phyloP scores from a whole-genome alignment of 2,888 invertebrate genomes.

The Acleris literana region DNA sequence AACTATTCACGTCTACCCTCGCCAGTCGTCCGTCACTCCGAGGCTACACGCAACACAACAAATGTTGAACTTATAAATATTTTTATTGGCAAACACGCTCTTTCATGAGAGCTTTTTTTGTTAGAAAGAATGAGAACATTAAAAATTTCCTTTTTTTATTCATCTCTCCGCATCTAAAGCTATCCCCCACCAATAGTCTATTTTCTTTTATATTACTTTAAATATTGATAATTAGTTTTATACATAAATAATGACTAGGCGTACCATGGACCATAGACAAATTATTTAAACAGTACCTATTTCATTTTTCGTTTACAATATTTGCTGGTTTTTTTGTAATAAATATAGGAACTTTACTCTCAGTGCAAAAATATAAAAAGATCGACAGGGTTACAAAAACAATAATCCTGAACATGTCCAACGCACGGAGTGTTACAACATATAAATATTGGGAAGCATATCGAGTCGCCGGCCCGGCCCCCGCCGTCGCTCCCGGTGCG shows the following conservation, averaged over 20 bases:
- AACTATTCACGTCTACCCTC: constrained; percentile 16
- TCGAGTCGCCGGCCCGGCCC: constrained; percentile 55
- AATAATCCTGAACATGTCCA: constrained; percentile 50
- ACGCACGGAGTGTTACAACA: constrained; percentile 53
- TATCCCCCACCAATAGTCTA: constrained; percentile 60
- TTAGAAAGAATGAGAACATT: constrained; percentile 23
- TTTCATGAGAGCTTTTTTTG: constrained; percentile 21
- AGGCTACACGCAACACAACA: constrained; percentile 53
- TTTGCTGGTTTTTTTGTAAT: constrained; percentile 58
- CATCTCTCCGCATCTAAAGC: constrained; percentile 50
- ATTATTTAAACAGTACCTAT: constrained; percentile 50
- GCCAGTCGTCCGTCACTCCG: constrained; percentile 36
- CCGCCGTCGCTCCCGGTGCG: constrained; percentile 49
- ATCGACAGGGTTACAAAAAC: constrained; percentile 48
- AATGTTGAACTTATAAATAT: constrained; percentile 67
- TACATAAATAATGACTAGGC: constrained; percentile 81
- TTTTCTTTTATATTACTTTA: constrained; percentile 53
- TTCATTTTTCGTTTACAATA: constrained; percentile 53
- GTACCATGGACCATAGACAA: constrained; percentile 75
- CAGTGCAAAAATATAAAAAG: constrained; percentile 69
- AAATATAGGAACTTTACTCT: constrained; percentile 80
- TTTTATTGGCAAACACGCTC: constrained; percentile 38
- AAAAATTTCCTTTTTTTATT: constrained; percentile 16
- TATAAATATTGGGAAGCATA: constrained; percentile 60
- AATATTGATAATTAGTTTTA: constrained; percentile 69